These are phyloP conservation scores for Drosophila antonietae DNA, from an alignment of 2,888 invertebrate genomes.

Conservation along the genomic window DNA sequence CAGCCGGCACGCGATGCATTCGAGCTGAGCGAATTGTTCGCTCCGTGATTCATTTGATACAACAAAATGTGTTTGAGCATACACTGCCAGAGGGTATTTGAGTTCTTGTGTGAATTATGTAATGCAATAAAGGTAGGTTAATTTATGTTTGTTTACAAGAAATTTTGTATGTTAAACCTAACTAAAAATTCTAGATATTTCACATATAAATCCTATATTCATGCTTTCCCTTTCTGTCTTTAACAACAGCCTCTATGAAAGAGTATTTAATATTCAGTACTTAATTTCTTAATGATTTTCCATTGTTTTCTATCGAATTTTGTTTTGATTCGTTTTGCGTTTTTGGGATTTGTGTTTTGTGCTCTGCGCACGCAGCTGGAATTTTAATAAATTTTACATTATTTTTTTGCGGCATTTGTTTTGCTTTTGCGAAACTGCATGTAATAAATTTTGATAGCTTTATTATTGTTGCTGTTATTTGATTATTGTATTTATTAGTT, in stretches of 20 bases:
- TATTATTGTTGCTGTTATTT: slow-evolving; percentile 38
- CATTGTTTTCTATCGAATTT: slow-evolving; percentile 38
- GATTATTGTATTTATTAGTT: slow-evolving; percentile 62
- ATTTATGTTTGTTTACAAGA: too few relatives aligned
- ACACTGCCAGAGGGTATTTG: not conserved
- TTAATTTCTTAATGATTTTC: not conserved
- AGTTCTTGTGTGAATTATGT: not conserved
- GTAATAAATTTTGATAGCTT: slow-evolving; percentile 46
- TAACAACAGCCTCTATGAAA: not conserved
- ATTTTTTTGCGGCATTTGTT: slow-evolving; percentile 47
- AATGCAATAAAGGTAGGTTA: too few relatives aligned
- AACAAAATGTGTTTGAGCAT: slow-evolving; percentile 1
- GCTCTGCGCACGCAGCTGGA: slow-evolving; percentile 44
- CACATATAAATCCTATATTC: too few relatives aligned
- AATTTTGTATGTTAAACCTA: too few relatives aligned
- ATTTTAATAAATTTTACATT: slow-evolving; percentile 50
- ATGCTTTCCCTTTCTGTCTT: too few relatives aligned
- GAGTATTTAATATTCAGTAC: slow-evolving; percentile 15
- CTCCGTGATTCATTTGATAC: slow-evolving; percentile 53
- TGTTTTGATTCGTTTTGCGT: slow-evolving; percentile 55
- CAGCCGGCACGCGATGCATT: slow-evolving; percentile 59
- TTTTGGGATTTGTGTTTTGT: slow-evolving; percentile 16
- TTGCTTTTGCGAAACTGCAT: slow-evolving; percentile 64
- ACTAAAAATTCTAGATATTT: too few relatives aligned
- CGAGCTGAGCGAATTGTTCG: slow-evolving; percentile 35